Percentiles rank a stretch among this genome's conserved stretches.
phyloP scores from a whole-genome alignment of 2,113 vertebrate species.

The Xyrauchen texanus region DNA sequence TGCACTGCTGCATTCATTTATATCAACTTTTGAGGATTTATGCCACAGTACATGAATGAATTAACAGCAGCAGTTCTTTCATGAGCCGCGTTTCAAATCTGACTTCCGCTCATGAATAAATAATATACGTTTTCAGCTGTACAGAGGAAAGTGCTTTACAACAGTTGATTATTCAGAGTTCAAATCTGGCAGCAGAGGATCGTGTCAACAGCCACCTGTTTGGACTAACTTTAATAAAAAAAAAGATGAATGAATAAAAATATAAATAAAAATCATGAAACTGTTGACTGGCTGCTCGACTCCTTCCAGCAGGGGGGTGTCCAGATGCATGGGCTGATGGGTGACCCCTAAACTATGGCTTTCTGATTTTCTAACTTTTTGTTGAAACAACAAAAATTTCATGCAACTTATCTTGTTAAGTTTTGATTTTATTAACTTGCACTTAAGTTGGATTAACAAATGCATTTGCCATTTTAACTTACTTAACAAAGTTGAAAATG shows the following conservation, averaged over 20 bases:
- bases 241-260: background rate
- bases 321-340: background rate
- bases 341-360: too few relatives aligned
- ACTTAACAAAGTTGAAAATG: too few relatives aligned
- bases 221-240: too few relatives aligned
- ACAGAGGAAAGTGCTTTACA: background rate
- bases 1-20: constrained; percentile 11
- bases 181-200: background rate
- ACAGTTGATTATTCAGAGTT: constrained; percentile 1
- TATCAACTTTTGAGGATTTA: constrained; percentile 15
- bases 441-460: too few relatives aligned
- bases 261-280: background rate
- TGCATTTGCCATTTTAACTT: too few relatives aligned
- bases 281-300: background rate
- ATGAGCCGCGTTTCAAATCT: constrained; percentile 32
- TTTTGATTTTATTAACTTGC: too few relatives aligned
- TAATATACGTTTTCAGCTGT: constrained; percentile 20
- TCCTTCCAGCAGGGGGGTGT: background rate
- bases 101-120: constrained; percentile 32
- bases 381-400: too few relatives aligned
- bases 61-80: constrained; percentile 36
- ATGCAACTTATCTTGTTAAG: too few relatives aligned
- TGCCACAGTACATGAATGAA: constrained; percentile 17
- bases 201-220: background rate
- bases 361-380: too few relatives aligned